These are phyloP conservation scores for Acanthosepion esculentum DNA, from an alignment of 2,888 invertebrate genomes.

Conservation along the genomic window DNA sequence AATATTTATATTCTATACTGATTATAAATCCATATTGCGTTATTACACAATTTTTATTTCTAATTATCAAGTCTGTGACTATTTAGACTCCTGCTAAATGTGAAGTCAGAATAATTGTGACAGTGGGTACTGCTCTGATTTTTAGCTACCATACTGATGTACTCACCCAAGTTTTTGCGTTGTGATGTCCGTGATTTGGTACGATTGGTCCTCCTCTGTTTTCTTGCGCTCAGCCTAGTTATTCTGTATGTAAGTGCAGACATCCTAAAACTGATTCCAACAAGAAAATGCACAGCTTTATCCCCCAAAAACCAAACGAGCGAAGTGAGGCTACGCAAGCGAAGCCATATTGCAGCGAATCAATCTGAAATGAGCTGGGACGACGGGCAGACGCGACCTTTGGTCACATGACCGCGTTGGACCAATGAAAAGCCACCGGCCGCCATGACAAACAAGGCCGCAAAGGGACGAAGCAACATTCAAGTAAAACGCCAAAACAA, in stretches of 20 bases:
- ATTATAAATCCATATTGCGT: background rate
- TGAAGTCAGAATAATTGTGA: background rate
- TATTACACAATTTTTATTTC: background rate
- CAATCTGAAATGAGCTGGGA: background rate
- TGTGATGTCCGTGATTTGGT: slow-evolving; percentile 41
- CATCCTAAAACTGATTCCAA: slow-evolving; percentile 44
- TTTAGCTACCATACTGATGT: background rate
- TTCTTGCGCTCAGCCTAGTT: slow-evolving; percentile 41
- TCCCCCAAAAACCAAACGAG: background rate
- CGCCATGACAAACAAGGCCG: background rate
- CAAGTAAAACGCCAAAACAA: too few relatives aligned
- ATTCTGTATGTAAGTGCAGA: slow-evolving; percentile 45
- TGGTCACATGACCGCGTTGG: slow-evolving; percentile 24
- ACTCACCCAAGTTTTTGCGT: slow-evolving; percentile 35
- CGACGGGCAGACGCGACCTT: slow-evolving; percentile 37
- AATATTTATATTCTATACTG: background rate
- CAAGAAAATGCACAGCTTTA: slow-evolving; percentile 40
- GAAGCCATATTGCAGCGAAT: slow-evolving; percentile 38
- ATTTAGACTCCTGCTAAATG: background rate
- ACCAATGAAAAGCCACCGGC: slow-evolving; percentile 24
- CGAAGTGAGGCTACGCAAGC: background rate
- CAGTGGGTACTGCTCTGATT: background rate
- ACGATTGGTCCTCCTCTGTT: slow-evolving; percentile 43
- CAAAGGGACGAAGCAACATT: background rate
- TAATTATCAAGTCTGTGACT: background rate